A percentile compares a stretch with the other conserved stretches of the same genome.
Evolutionary conservation across 2,888 invertebrate genomes (phyloP).

Genomic region (Gonocerus acuteangulatus): DNA sequence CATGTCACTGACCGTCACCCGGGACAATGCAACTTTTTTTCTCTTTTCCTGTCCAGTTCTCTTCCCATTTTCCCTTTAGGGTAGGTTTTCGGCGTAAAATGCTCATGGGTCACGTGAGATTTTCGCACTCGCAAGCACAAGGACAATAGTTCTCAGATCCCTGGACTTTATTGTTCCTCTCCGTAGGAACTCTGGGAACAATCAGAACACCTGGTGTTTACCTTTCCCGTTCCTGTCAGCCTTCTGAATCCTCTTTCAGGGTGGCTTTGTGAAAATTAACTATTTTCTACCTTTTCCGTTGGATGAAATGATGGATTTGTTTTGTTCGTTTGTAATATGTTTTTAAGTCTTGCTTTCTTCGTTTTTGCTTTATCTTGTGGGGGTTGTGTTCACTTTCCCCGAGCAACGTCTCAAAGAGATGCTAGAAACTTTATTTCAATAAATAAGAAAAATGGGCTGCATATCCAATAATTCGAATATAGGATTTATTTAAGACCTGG

Average conservation of each 20-base stretch:
- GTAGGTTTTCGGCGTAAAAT: neutral
- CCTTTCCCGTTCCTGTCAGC: constrained; percentile 2
- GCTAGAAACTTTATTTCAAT: too few species aligned
- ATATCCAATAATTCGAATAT: too few species aligned
- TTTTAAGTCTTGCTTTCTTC: too few species aligned
- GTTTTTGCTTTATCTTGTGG: too few species aligned
- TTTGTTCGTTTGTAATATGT: too few species aligned
- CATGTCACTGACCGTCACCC: neutral
- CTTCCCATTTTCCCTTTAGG: too few species aligned
- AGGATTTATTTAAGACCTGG: too few species aligned
- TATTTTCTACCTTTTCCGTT: neutral
- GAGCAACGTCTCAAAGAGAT: too few species aligned
- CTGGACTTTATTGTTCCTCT: constrained; percentile 1
- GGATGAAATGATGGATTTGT: too few species aligned
- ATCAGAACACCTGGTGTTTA: constrained; percentile 24
- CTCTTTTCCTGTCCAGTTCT: neutral
- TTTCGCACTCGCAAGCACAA: constrained; percentile 16
- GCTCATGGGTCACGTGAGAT: constrained; percentile 14
- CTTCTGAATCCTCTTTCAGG: neutral
- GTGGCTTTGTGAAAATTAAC: neutral
- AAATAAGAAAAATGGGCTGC: too few species aligned
- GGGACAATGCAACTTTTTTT: neutral
- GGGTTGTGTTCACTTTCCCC: too few species aligned
- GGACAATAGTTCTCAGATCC: constrained; percentile 1
- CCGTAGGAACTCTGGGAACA: neutral